Evolutionary conservation across 2,888 invertebrate genomes (phyloP), one percentile per base, ranked within the genome.

Genomic region (Spilarctia lutea): DNA sequence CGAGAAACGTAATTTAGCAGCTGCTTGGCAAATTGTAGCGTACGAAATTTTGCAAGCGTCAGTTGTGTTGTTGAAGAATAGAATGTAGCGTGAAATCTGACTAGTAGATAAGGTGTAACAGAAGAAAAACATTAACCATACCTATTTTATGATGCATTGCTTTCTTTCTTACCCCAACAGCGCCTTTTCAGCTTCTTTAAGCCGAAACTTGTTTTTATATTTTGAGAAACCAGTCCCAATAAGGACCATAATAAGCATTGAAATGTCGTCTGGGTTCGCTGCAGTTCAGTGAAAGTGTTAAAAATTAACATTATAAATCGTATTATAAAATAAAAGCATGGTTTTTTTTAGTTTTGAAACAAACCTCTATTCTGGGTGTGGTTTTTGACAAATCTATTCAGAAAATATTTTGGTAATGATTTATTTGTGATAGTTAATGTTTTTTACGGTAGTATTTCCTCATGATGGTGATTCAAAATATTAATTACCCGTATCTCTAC

Each of bases 1-100:
- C 16, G 7, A 42, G 60, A 39, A 70, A 60, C 39, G 18, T 35
- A 63, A 70, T 70, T 39, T 70, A 42, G 42, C 71, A 71, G 71
- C 63, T 71, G 63, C 33, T 45, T 65, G 30, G 60, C n/a, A 70
- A 71, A 8, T 42, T 70, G 3, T 42, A 63, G 63, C 7, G 33
- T 60, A 30, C 60, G 10, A 60, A 20, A 65, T 16, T 18, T 60
- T 56, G 35, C 24, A n/a, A 35, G 24, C 10, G 35, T 33, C 48
- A 48, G 27, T 45, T 71, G 24, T 20, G 11, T 11, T n/a, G 27
- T 27, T 60, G 60, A 60, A 60, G 60, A 27, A 60, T 30, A 16
- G 60, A 60, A 27, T 60, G 27, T 27, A 30, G 16, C 60, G 13
- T 13, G 27, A 63, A 63, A 66, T 39, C n/a, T 66, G 11, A 66